Conservation (phyloP, 1,140 invertebrate species). For the Hirudo medicinalis region DNA sequence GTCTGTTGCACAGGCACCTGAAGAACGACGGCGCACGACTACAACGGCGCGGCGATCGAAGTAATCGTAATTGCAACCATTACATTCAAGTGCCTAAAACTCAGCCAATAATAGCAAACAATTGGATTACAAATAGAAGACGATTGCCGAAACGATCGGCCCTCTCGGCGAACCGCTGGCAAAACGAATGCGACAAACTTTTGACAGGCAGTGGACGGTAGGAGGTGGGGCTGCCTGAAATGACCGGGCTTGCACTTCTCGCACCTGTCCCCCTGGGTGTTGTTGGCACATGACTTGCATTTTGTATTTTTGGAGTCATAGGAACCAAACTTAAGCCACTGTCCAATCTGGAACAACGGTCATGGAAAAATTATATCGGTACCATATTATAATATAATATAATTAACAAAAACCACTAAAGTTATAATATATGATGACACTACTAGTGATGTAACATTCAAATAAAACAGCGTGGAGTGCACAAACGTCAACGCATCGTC, state of each 20-base stretch:
- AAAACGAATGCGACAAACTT: conserved; percentile 52
- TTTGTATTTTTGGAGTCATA: conserved; percentile 46
- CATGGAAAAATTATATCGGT: too few relatives aligned
- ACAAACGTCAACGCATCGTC: too few relatives aligned
- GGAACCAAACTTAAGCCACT: conserved; percentile 44
- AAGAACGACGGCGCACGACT: conserved; percentile 23
- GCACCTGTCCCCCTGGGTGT: conserved; percentile 68
- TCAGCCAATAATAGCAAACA: too few relatives aligned
- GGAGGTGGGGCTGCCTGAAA: conserved; percentile 55
- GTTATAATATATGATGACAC: too few relatives aligned
- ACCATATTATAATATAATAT: too few relatives aligned
- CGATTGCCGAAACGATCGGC: not conserved
- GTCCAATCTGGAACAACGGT: conserved; percentile 20
- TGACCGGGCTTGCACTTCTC: conserved; percentile 68
- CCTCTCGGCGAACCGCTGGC: not conserved
- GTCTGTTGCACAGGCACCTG: conserved; percentile 78
- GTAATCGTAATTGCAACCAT: too few relatives aligned
- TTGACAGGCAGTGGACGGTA: conserved; percentile 58
- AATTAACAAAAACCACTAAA: too few relatives aligned
- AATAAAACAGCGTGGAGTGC: too few relatives aligned
- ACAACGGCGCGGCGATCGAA: too few relatives aligned
- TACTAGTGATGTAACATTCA: too few relatives aligned
- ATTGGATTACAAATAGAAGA: too few relatives aligned
- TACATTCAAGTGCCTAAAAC: too few relatives aligned
- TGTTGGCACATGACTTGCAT: conserved; percentile 71